phyloP scores from a whole-genome alignment of 2,888 invertebrate genomes.

The Nomada ferruginata region DNA sequence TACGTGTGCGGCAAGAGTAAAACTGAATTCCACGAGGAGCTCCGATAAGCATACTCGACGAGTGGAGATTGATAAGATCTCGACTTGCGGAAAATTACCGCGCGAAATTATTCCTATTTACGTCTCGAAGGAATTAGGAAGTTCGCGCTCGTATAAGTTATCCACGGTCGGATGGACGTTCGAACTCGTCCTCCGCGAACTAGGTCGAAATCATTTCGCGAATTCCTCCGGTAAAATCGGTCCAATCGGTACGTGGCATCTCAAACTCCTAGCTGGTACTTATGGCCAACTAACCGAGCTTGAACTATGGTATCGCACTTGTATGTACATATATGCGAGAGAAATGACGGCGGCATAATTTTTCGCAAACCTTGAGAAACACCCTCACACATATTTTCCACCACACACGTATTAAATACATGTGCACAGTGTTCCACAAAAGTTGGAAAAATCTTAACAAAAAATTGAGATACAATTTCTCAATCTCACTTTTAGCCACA shows the following conservation, averaged over 20 bases:
- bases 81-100: slow-evolving; percentile 15
- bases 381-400: too few species aligned
- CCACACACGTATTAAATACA: too few species aligned
- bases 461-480: too few species aligned
- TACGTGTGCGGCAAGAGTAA: slow-evolving; percentile 35
- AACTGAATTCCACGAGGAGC: slow-evolving; percentile 39
- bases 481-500: too few species aligned
- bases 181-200: slow-evolving; percentile 38
- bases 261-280: slow-evolving; percentile 4
- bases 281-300: background rate
- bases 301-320: too few species aligned
- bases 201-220: slow-evolving; percentile 39
- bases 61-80: slow-evolving; percentile 29
- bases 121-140: slow-evolving; percentile 38
- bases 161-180: slow-evolving; percentile 46
- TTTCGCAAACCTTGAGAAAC: too few species aligned
- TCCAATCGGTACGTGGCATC: background rate
- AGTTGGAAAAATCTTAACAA: too few species aligned
- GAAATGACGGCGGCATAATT: too few species aligned
- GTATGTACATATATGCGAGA: too few species aligned
- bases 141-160: slow-evolving; percentile 39
- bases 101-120: slow-evolving; percentile 45
- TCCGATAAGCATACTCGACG: background rate
- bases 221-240: slow-evolving; percentile 18
- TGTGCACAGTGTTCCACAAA: too few species aligned